phyloP scores from a whole-genome alignment of 2,113 vertebrate species.

The Chloropsis hardwickii region DNA sequence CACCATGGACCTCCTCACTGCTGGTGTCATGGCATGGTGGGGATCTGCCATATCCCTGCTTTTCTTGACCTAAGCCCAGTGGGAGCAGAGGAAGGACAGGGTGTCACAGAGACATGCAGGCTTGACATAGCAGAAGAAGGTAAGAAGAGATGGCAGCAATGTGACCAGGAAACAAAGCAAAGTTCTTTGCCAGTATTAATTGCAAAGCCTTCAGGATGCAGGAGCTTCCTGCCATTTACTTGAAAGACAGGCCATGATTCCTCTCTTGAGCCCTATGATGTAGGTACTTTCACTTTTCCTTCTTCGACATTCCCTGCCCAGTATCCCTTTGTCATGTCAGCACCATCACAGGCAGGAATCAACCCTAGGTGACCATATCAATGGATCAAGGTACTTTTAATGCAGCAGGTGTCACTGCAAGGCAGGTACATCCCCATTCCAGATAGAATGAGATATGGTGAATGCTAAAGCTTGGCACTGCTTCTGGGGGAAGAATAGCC shows the following conservation, averaged over 20 bases:
- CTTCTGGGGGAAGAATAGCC: not conserved
- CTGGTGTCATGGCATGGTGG: not conserved
- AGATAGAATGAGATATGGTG: not conserved
- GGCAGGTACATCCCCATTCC: not conserved
- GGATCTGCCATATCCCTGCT: not conserved
- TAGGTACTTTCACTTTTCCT: not conserved
- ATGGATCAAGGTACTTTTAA: not conserved
- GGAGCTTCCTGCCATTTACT: not conserved
- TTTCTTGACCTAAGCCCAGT: not conserved
- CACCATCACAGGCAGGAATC: not conserved
- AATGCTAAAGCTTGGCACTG: not conserved
- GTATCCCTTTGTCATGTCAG: not conserved
- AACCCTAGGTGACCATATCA: not conserved
- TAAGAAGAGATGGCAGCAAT: not conserved
- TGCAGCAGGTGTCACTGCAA: not conserved
- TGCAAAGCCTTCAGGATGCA: not conserved
- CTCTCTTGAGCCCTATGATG: not conserved
- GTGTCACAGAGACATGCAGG: rapidly evolving
- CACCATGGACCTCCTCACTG: not conserved
- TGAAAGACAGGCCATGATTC: not conserved
- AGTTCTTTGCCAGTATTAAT: not conserved
- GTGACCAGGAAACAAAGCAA: not conserved
- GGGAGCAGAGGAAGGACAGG: not conserved
- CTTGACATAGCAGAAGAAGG: not conserved
- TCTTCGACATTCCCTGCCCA: not conserved